Evolutionary conservation across 2,888 invertebrate species (phyloP), one percentile per base, ranked within the genome.

Genomic region (Drosophila imparisetae): DNA sequence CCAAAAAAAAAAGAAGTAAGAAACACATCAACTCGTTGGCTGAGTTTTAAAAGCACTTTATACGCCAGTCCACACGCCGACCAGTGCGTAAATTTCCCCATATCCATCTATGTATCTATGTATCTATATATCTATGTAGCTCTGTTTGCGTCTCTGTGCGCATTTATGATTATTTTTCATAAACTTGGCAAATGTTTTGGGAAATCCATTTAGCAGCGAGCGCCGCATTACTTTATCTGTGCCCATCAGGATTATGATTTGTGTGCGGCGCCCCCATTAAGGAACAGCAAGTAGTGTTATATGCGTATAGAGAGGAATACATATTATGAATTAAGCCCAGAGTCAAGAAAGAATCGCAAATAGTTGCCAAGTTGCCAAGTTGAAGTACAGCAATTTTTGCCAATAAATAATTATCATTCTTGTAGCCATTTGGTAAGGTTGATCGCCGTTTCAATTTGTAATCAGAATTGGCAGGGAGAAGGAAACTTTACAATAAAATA

Each of bases 171-270:
- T 88, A 88, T 90, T 82, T 86, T 89, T 86, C 78, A 84, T 84
- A 91, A 91, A 91, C 78, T 90, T 90, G 90, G 91, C 90, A 90
- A 90, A 83, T 83, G 82, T 72, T 87, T 80, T 75, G 78, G 75
- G 78, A 91, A 91, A 91, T 91, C 91, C 91, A 91, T 91, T 91
- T 88, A 88, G 78, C 73, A 67, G 71, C 62, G 53, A 75, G 80
- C 75, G 86, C 65, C 83, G 86, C 90, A 88, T 85, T 86, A 90
- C 90, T 90, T 80, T 89, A 90, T 89, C 90, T 83, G 67, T 63
- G 75, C 66, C 81, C 84, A 90, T 83, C 86, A 70, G 67, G 30
- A 71, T 71, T 81, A 83, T 84, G 84, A 84, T 84, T 88, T 90
- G 90, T 83, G 83, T 86, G 72, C 60, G 75, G 67, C 65, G 62